Evolutionary conservation across 1,140 invertebrate genomes (phyloP).

Genomic region (Sesamia nonagrioides): DNA sequence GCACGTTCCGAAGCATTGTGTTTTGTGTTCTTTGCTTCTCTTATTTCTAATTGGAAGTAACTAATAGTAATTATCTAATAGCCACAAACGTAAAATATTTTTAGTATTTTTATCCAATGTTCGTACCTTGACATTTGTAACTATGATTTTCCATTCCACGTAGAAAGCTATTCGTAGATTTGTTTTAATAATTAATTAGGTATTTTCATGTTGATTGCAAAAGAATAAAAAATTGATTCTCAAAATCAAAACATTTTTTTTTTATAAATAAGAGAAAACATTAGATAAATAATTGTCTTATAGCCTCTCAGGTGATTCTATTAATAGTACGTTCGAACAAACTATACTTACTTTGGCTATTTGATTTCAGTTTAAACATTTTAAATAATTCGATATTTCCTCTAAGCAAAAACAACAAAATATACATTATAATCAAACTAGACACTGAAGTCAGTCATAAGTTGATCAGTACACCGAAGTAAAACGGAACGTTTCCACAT

Average conservation of each 20-base stretch:
- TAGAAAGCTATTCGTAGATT: neutral
- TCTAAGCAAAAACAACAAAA: neutral
- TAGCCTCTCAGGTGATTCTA: neutral
- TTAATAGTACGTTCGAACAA: no score
- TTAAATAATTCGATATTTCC: no score
- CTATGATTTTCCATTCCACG: neutral
- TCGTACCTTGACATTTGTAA: neutral
- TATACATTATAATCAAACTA: neutral
- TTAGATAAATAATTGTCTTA: neutral
- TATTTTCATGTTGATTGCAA: neutral
- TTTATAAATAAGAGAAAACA: no score
- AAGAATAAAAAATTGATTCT: neutral
- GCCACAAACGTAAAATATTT: neutral
- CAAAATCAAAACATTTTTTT: no score
- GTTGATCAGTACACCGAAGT: neutral
- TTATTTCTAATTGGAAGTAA: neutral
- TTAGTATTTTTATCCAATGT: neutral
- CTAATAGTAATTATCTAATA: neutral
- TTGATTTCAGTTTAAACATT: neutral
- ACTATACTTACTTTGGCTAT: neutral
- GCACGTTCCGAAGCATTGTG: conserved; percentile 67
- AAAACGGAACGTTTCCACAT: conserved; percentile 41
- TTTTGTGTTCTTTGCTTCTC: neutral
- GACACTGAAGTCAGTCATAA: conserved; percentile 22
- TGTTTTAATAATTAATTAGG: neutral